Evolutionary conservation across 2,113 vertebrate species (phyloP).

Genomic region (Phalacrocorax carbo): DNA sequence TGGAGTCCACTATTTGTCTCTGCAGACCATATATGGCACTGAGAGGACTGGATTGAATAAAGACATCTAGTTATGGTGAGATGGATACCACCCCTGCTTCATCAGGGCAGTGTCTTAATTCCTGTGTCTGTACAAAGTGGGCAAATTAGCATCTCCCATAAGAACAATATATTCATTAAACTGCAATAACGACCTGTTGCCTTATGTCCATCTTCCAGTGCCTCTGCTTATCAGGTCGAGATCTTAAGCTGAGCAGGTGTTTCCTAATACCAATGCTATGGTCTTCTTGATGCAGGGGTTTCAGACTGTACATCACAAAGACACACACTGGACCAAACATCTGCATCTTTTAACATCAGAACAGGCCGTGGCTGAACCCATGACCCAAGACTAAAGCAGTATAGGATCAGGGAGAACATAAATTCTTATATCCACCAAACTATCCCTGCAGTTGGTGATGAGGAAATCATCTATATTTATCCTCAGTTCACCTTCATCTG

Average conservation of each 20-base stretch:
- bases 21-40: neutral
- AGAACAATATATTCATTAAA: neutral
- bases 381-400: neutral
- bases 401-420: neutral
- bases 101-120: neutral
- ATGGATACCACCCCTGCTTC: neutral
- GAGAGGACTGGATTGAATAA: neutral
- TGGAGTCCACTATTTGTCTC: neutral
- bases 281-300: neutral
- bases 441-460: neutral
- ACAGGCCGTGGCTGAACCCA: neutral
- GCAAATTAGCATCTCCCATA: rapidly evolving
- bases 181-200: neutral
- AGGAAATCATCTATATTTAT: neutral
- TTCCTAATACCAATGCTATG: neutral
- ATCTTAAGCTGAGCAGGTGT: neutral
- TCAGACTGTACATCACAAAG: neutral
- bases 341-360: neutral
- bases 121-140: neutral
- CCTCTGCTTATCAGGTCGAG: neutral
- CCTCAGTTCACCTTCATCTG: neutral
- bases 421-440: neutral
- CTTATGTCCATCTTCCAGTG: neutral
- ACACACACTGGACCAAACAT: neutral
- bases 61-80: neutral